These are phyloP conservation scores for Sylvicola cinctus DNA, from an alignment of 2,888 invertebrate species.

Conservation along the genomic window DNA sequence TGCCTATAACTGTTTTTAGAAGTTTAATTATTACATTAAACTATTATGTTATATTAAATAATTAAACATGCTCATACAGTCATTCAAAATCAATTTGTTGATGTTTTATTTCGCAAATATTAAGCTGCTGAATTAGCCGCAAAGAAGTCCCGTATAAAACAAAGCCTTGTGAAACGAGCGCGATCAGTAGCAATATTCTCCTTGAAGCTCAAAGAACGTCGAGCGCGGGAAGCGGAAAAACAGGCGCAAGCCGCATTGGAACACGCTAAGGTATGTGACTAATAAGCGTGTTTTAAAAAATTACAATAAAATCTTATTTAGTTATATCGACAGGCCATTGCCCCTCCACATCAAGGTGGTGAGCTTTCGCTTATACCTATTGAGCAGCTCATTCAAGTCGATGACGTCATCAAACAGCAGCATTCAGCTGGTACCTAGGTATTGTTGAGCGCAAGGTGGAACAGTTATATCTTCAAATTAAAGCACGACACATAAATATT, in stretches of 20 bases:
- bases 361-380: slow-evolving; percentile 70
- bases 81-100: too few relatives aligned
- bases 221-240: slow-evolving; percentile 53
- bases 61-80: too few relatives aligned
- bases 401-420: slow-evolving; percentile 30
- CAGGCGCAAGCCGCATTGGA: slow-evolving; percentile 39
- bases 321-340: slow-evolving; percentile 22
- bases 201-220: slow-evolving; percentile 52
- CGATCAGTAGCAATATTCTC: slow-evolving; percentile 74
- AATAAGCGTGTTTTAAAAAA: slow-evolving; percentile 1
- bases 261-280: slow-evolving; percentile 25
- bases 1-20: slow-evolving; percentile 21
- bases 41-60: slow-evolving; percentile 12
- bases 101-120: slow-evolving; percentile 5
- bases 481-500: too few relatives aligned
- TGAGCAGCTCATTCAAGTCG: slow-evolving; percentile 57
- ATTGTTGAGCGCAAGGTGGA: too few relatives aligned
- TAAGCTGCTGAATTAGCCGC: slow-evolving; percentile 35
- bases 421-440: slow-evolving; percentile 11
- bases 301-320: neutral
- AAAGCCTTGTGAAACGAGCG: slow-evolving; percentile 62
- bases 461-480: too few relatives aligned
- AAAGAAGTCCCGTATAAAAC: slow-evolving; percentile 47
- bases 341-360: slow-evolving; percentile 43
- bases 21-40: slow-evolving; percentile 32